Base-by-base conservation (phyloP, 2,797 vertebrate species). In the Dendrocincla tyrannina region DNA sequence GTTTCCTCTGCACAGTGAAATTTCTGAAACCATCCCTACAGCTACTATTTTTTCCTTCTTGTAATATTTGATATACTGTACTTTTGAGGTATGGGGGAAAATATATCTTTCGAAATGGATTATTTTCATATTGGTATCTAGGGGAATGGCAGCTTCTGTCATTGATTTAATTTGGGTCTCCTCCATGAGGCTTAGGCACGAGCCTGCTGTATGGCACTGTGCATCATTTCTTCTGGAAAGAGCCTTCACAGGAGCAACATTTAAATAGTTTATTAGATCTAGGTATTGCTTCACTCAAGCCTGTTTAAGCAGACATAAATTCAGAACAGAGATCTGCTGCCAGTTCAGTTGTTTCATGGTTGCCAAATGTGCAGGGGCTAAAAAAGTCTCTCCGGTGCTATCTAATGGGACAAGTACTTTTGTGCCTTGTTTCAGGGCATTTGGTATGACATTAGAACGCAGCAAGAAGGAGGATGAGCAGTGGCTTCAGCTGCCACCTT, bases 111-210 rank as follows among this genome's bases (percentile, higher is more conserved):
- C 92, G 83, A 95, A 95, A 92, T 50, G 30, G 79, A 96, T 87
- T 95, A 90, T 96, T 96, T 95, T 96, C 76, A 75, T 94, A 95
- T 68, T 74, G 66, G 76, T 95, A 91, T 93, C 93, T 55, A 86
- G 91, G 91, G 88, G 92, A 96, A 85, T 64, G 47, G 46, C 76
- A 85, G 13, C 62, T 93, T 93, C 72, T 73, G 35, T 62, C 72
- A 46, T 63, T 4, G 39, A 95, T 93, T 94, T 91, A 90, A 95
- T 96, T 88, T 90, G 68, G 32, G 39, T 47, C 37, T 80, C 39
- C 68, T 95, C 77, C 16, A 11, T 44, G 49, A 90, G 62, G 73
- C 69, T 96, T 30, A 70, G 59, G 73, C 55, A 79, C 0, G 1
- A 92, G 85, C 49, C 47, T 10, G 8, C 25, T 1, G 0, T 67